Evolutionary conservation across 2,797 vertebrate genomes (phyloP).

Genomic region (Odontamblyopus lacepedii): DNA sequence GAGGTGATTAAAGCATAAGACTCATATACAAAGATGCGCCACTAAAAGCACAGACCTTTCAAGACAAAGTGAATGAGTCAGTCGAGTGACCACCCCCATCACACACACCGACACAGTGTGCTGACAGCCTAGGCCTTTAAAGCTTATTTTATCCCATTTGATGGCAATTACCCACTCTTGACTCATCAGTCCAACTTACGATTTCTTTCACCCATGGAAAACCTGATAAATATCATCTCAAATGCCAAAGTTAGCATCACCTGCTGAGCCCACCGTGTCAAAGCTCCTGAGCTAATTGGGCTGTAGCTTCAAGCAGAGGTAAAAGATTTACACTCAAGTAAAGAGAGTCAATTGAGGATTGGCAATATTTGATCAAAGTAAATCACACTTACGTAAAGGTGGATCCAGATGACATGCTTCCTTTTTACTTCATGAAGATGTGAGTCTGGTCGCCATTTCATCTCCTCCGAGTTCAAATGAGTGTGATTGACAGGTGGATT

Average conservation of each 20-base stretch:
- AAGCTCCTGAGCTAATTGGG: slow-evolving; percentile 31
- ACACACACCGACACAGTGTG: not conserved
- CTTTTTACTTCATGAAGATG: too few species aligned
- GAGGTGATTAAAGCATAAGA: slow-evolving; percentile 20
- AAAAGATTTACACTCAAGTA: not conserved
- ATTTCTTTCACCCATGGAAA: slow-evolving; percentile 30
- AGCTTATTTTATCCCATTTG: slow-evolving; percentile 51
- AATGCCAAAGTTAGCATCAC: slow-evolving; percentile 31
- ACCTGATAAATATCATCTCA: slow-evolving; percentile 57
- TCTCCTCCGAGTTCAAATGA: too few species aligned
- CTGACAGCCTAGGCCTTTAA: slow-evolving; percentile 48
- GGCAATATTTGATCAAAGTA: not conserved
- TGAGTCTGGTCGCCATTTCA: too few species aligned
- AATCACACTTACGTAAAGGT: not conserved
- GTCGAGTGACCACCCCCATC: slow-evolving; percentile 37
- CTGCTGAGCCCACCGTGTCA: slow-evolving; percentile 37
- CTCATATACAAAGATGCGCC: not conserved
- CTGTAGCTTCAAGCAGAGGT: slow-evolving; percentile 12
- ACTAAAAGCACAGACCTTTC: slow-evolving; percentile 14
- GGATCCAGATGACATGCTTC: too few species aligned
- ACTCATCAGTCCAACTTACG: slow-evolving; percentile 33
- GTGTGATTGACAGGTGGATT: too few species aligned
- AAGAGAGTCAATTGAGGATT: not conserved
- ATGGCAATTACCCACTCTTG: slow-evolving; percentile 50
- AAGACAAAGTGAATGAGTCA: slow-evolving; percentile 55